phyloP scores from a whole-genome alignment of 2,113 vertebrate species.

The Takifugu bimaculatus region DNA sequence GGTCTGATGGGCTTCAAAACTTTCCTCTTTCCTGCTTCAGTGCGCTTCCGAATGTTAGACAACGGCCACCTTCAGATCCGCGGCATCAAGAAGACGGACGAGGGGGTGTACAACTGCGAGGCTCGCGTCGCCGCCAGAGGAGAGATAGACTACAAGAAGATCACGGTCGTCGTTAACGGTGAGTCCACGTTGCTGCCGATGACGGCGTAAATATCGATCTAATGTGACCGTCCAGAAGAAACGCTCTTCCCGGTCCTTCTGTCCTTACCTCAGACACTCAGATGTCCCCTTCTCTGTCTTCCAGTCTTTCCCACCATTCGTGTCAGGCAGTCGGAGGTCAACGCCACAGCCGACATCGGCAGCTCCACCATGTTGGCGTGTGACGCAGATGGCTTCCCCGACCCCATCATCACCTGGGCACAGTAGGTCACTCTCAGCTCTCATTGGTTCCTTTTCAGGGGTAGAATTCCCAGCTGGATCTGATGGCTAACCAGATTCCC shows the following conservation, averaged over 20 bases:
- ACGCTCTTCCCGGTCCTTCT: too few relatives aligned
- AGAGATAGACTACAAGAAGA: constrained; percentile 91
- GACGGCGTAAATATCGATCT: too few relatives aligned
- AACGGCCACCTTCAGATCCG: constrained; percentile 95
- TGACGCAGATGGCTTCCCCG: constrained; percentile 90
- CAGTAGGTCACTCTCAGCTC: constrained; percentile 75
- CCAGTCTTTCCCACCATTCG: constrained; percentile 90
- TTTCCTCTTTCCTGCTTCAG: constrained; percentile 56
- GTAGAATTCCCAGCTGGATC: not conserved
- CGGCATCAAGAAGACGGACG: constrained; percentile 92
- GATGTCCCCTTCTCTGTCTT: constrained; percentile 12
- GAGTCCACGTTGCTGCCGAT: constrained; percentile 48
- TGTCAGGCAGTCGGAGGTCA: constrained; percentile 83
- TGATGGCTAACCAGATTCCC: not conserved
- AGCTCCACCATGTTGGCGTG: constrained; percentile 86
- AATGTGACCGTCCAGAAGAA: too few relatives aligned
- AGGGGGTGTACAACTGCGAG: constrained; percentile 92
- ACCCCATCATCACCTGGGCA: constrained; percentile 89
- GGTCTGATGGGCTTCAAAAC: too few relatives aligned
- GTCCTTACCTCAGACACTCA: too few relatives aligned
- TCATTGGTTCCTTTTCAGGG: not conserved
- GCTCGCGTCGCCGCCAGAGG: constrained; percentile 91
- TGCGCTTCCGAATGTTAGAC: constrained; percentile 82
- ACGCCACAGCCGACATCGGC: constrained; percentile 87
- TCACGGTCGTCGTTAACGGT: constrained; percentile 95